These are phyloP conservation scores for Aleiodes leptofemur DNA, from an alignment of 2,888 invertebrate species.

Conservation along the genomic window DNA sequence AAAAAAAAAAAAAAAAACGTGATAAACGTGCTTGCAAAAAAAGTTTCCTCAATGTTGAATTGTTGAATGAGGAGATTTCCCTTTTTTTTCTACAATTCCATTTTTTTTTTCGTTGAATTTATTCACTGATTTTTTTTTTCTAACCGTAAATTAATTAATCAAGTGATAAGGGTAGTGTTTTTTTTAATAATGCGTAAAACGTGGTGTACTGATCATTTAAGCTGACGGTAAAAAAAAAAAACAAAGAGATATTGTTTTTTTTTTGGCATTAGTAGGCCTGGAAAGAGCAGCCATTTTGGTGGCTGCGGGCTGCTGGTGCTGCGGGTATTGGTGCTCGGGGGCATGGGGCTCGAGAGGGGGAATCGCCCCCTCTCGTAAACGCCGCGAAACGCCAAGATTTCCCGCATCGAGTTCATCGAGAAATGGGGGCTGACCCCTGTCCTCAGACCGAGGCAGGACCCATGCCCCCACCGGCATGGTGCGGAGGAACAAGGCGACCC, in stretches of 20 bases:
- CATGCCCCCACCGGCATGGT: constrained; percentile 85
- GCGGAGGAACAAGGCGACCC: constrained; percentile 83
- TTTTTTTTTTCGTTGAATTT: not conserved
- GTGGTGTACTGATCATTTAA: not conserved
- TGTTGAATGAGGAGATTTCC: not conserved
- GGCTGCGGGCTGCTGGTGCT: constrained; percentile 64
- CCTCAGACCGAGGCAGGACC: constrained; percentile 97
- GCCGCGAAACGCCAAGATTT: constrained; percentile 89
- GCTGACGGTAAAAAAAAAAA: constrained; percentile 35
- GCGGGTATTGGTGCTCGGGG: constrained; percentile 65
- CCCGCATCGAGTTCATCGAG: constrained; percentile 97
- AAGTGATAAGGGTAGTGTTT: not conserved
- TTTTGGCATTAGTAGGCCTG: constrained; percentile 52
- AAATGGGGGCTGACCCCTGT: constrained; percentile 99
- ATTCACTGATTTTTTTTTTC: not conserved
- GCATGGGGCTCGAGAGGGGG: constrained; percentile 81
- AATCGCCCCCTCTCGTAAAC: constrained; percentile 80
- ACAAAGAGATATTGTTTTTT: not conserved
- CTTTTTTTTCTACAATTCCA: not conserved
- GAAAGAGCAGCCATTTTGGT: constrained; percentile 72
- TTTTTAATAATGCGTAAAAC: not conserved
- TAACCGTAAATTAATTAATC: too few species aligned
- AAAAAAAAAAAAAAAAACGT: not conserved
- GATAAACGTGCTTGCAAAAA: not conserved
- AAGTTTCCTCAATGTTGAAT: not conserved